These are phyloP conservation scores for Tetramorium simillimum DNA, from an alignment of 1,140 invertebrate species.

Conservation along the genomic window DNA sequence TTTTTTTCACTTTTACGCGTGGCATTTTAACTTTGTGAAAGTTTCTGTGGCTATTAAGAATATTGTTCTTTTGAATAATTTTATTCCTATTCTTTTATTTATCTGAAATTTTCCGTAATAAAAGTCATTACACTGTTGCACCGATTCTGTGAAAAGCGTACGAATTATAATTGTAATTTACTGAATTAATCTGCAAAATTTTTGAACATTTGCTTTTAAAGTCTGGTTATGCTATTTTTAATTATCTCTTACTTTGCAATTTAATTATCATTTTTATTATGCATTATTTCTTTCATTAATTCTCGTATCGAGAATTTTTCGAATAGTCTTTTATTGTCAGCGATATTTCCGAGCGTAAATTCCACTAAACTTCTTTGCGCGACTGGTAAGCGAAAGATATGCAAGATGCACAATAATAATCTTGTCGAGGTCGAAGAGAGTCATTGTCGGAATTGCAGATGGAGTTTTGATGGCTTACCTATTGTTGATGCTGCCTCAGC, in stretches of 20 bases:
- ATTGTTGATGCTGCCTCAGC: constrained; percentile 35
- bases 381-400: background rate
- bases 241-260: background rate
- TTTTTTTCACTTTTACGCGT: background rate
- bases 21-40: constrained; percentile 50
- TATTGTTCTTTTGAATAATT: constrained; percentile 1
- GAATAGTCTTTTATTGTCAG: background rate
- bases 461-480: background rate
- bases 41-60: constrained; percentile 20
- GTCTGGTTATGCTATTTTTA: background rate
- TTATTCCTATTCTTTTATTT: background rate
- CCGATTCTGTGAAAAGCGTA: background rate
- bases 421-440: constrained; percentile 16
- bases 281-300: background rate
- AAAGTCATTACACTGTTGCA: background rate
- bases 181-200: background rate
- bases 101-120: background rate
- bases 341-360: background rate
- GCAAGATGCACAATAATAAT: constrained; percentile 24
- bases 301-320: background rate
- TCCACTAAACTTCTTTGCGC: constrained; percentile 7
- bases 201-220: background rate
- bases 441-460: constrained; percentile 40
- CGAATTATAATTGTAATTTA: constrained; percentile 1
- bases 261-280: background rate